A percentile compares a stretch with the other conserved stretches of the same genome.
These are phyloP conservation scores for Musca vetustissima DNA, from an alignment of 1,140 invertebrate species.

Conservation along the genomic window DNA sequence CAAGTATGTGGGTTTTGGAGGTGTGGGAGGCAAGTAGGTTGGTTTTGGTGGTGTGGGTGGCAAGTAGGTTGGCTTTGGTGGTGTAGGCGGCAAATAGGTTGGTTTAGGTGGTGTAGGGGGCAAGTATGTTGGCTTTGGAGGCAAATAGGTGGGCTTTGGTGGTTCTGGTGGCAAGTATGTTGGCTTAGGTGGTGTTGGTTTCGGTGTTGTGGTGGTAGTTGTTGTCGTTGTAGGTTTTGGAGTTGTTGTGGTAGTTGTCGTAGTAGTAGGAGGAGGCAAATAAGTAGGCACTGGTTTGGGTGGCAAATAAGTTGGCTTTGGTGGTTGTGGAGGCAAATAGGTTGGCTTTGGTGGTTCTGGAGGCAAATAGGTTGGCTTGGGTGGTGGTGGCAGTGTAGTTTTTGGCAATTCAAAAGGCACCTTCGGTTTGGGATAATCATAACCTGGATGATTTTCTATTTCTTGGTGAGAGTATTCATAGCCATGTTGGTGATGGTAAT, in stretches of 20 bases:
- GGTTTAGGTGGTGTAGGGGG: constrained; percentile 34
- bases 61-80: not conserved
- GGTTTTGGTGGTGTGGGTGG: constrained; percentile 26
- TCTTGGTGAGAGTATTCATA: constrained; percentile 33
- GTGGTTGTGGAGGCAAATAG: no score
- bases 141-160: no score
- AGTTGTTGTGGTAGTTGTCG: no score
- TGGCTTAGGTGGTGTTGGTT: no score
- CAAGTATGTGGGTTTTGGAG: constrained; percentile 35
- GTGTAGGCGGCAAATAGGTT: constrained; percentile 26
- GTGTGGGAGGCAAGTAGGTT: constrained; percentile 20
- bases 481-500: constrained; percentile 28
- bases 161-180: no score
- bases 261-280: constrained; percentile 17
- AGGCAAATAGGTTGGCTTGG: no score
- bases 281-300: constrained; percentile 24
- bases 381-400: constrained; percentile 27
- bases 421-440: constrained; percentile 42
- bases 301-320: no score
- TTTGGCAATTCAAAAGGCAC: constrained; percentile 42
- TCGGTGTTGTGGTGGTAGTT: no score
- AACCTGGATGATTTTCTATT: constrained; percentile 39
- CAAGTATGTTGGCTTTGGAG: constrained; percentile 33
- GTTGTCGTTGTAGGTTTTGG: no score
- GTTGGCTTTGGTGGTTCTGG: no score